Evolutionary conservation across 1,140 invertebrate genomes (phyloP).

Genomic region (Hesperophylax magnus): DNA sequence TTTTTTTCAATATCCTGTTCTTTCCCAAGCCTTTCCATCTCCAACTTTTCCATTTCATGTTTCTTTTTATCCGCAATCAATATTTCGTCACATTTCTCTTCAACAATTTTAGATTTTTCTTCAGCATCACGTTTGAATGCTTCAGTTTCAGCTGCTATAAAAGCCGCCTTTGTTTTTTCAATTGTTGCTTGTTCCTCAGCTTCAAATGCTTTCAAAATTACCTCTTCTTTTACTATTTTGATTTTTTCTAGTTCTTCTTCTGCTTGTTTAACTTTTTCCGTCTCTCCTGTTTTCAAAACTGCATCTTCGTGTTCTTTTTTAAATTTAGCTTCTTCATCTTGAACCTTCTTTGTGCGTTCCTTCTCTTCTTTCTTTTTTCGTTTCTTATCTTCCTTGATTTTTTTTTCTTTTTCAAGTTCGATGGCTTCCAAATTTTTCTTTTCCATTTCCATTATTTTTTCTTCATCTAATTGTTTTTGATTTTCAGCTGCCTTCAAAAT

Average conservation of each 20-base stretch:
- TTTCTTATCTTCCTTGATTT: slow-evolving; percentile 48
- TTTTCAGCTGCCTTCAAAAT: slow-evolving; percentile 18
- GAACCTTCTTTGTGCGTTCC: slow-evolving; percentile 49
- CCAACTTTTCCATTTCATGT: slow-evolving; percentile 38
- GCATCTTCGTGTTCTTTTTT: slow-evolving; percentile 43
- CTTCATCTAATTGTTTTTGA: slow-evolving; percentile 40
- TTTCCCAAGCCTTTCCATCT: slow-evolving; percentile 42
- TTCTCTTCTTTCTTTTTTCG: slow-evolving; percentile 47
- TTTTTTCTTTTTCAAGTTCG: slow-evolving; percentile 54
- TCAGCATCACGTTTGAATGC: slow-evolving; percentile 10
- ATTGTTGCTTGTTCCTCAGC: slow-evolving; percentile 40
- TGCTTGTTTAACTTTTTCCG: slow-evolving; percentile 58
- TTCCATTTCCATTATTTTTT: slow-evolving; percentile 35
- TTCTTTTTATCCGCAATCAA: background rate
- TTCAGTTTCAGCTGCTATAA: slow-evolving; percentile 37
- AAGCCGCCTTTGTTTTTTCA: slow-evolving; percentile 39
- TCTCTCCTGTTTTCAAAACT: slow-evolving; percentile 51
- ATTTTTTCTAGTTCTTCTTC: slow-evolving; percentile 25
- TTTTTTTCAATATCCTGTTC: slow-evolving; percentile 44
- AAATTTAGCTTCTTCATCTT: slow-evolving; percentile 56
- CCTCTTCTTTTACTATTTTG: slow-evolving; percentile 40
- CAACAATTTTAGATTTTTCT: slow-evolving; percentile 44
- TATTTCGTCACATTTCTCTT: slow-evolving; percentile 45
- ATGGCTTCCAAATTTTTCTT: slow-evolving; percentile 34
- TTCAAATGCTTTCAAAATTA: too few relatives aligned